These are phyloP conservation scores for Metalampra italica DNA, from an alignment of 2,888 invertebrate genomes.

Conservation along the genomic window DNA sequence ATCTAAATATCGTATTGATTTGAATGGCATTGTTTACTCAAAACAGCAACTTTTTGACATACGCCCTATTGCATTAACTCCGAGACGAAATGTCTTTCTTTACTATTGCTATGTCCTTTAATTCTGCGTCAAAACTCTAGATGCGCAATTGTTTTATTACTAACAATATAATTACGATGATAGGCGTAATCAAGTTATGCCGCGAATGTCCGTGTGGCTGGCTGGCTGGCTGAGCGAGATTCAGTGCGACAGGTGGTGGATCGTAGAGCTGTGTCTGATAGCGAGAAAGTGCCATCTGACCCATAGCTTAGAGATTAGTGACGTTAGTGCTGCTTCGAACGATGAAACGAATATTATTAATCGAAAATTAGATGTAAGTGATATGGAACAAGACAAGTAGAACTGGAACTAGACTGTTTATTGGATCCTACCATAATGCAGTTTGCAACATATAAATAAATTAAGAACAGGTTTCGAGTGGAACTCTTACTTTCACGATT, in stretches of 20 bases:
- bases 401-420: slow-evolving; percentile 44
- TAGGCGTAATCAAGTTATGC: background rate
- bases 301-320: slow-evolving; percentile 68
- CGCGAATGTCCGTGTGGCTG: slow-evolving; percentile 24
- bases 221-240: slow-evolving; percentile 30
- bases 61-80: too few relatives aligned
- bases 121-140: background rate
- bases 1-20: too few relatives aligned
- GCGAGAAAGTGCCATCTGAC: slow-evolving; percentile 72
- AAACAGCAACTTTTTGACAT: too few relatives aligned
- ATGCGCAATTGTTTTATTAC: background rate
- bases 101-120: background rate
- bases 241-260: slow-evolving; percentile 20
- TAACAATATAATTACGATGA: background rate
- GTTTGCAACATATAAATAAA: slow-evolving; percentile 22
- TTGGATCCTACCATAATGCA: slow-evolving; percentile 30
- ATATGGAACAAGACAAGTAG: slow-evolving; percentile 51
- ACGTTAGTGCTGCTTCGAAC: slow-evolving; percentile 67
- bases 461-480: slow-evolving; percentile 37
- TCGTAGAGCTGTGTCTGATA: slow-evolving; percentile 53
- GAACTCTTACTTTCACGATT: slow-evolving; percentile 48
- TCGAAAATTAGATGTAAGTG: slow-evolving; percentile 66
- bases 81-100: too few relatives aligned
- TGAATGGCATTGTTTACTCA: too few relatives aligned
- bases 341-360: slow-evolving; percentile 70